A percentile compares a stretch with the other conserved stretches of the same genome.
phyloP scores from a whole-genome alignment of 2,797 vertebrate genomes.

The Meda fulgida region DNA sequence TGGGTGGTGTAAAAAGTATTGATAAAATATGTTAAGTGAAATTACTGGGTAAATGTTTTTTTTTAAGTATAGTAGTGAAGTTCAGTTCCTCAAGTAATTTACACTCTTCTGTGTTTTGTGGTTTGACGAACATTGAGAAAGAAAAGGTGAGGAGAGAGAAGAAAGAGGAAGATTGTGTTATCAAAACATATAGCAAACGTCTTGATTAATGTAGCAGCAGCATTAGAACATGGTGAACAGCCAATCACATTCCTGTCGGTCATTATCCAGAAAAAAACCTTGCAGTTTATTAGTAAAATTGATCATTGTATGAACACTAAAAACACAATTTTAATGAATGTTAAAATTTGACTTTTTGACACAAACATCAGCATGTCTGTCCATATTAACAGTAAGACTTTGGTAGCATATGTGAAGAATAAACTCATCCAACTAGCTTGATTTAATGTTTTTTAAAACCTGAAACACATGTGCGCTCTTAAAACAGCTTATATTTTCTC shows the following conservation, averaged over 20 bases:
- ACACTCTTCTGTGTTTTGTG: background rate
- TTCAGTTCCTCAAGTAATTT: background rate
- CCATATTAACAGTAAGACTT: background rate
- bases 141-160: background rate
- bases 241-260: background rate
- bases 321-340: no score
- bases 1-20: background rate
- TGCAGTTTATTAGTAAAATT: background rate
- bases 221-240: background rate
- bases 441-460: slow-evolving; percentile 9
- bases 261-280: background rate
- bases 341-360: background rate
- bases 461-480: background rate
- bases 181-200: slow-evolving; percentile 11
- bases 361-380: background rate
- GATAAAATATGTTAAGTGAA: background rate
- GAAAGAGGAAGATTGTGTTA: no score
- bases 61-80: no score
- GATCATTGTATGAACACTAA: background rate
- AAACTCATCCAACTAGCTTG: background rate
- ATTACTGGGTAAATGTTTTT: background rate
- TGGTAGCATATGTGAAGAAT: background rate
- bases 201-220: slow-evolving; percentile 34
- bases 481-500: slow-evolving; percentile 29
- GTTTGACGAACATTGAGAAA: slow-evolving; percentile 21